Evolutionary conservation across 2,888 invertebrate species (phyloP).

Genomic region (Branchellion lobata): DNA sequence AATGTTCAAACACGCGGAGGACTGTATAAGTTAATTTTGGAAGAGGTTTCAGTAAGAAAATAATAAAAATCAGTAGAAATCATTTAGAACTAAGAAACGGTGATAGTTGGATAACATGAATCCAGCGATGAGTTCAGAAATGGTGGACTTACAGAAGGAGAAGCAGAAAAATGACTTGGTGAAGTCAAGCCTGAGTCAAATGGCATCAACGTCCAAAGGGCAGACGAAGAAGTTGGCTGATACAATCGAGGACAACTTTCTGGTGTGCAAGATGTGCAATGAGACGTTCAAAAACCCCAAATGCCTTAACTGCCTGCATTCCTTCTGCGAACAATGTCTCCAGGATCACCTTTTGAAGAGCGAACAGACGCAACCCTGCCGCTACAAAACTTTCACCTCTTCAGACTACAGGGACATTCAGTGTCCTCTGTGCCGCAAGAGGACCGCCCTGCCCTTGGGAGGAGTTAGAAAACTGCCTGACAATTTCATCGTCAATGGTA

Average conservation of each 20-base stretch:
- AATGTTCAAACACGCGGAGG: no score
- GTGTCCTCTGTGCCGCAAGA: slow-evolving; percentile 62
- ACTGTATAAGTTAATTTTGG: no score
- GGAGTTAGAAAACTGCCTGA: slow-evolving; percentile 63
- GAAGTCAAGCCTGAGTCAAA: not conserved
- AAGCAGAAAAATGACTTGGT: not conserved
- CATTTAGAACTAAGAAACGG: no score
- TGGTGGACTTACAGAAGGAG: not conserved
- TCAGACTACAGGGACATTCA: slow-evolving; percentile 62
- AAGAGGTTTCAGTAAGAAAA: no score
- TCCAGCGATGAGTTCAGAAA: not conserved
- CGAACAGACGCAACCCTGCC: slow-evolving; percentile 60
- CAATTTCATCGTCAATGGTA: slow-evolving; percentile 60
- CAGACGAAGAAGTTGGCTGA: slow-evolving; percentile 58
- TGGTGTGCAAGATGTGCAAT: slow-evolving; percentile 62
- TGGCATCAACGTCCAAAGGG: not conserved
- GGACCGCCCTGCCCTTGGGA: slow-evolving; percentile 62
- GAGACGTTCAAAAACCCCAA: slow-evolving; percentile 62
- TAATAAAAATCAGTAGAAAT: no score
- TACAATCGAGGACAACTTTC: slow-evolving; percentile 63
- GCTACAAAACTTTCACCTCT: slow-evolving; percentile 59
- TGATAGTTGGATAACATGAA: no score
- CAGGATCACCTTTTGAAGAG: slow-evolving; percentile 59
- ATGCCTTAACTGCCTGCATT: slow-evolving; percentile 62
- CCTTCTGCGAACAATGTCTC: slow-evolving; percentile 62